These are phyloP conservation scores for Dicerorhinus sumatrensis DNA, from an alignment of 2,113 vertebrate species.

Conservation along the genomic window DNA sequence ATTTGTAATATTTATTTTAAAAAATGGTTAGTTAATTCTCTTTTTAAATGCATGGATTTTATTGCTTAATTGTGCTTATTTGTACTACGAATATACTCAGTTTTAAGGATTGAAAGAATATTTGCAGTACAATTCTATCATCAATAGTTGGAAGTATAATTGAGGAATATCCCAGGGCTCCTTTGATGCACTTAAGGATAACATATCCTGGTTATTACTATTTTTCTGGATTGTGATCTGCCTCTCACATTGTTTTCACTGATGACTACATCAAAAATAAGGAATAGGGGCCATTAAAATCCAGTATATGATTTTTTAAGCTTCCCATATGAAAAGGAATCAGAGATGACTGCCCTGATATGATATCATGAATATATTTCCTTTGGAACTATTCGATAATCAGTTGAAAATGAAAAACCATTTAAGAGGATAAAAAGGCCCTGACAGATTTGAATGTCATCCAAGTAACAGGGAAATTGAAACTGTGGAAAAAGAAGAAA, in stretches of 20 bases:
- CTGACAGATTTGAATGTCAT: not conserved
- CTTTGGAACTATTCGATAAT: not conserved
- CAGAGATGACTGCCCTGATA: not conserved
- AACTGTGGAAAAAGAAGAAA: not conserved
- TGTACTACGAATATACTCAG: constrained; percentile 68
- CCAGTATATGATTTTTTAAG: constrained; percentile 77
- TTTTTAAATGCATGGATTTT: constrained; percentile 66
- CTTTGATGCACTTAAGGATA: constrained; percentile 82
- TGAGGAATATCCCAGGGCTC: constrained; percentile 68
- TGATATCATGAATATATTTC: not conserved
- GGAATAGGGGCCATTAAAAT: not conserved
- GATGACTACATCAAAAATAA: constrained; percentile 62
- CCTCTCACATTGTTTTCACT: constrained; percentile 73
- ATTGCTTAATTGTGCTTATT: constrained; percentile 75
- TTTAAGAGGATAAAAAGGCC: not conserved
- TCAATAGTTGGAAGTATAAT: constrained; percentile 81
- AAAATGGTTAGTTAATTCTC: constrained; percentile 63
- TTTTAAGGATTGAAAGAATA: constrained; percentile 74
- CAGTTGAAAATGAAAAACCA: not conserved
- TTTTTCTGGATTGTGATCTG: constrained; percentile 79
- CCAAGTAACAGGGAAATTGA: not conserved
- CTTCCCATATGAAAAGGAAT: constrained; percentile 39
- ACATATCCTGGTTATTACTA: constrained; percentile 79
- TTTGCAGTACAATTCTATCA: constrained; percentile 75
- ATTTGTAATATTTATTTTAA: constrained; percentile 70